Percentiles rank a stretch among this genome's conserved stretches.
These are phyloP conservation scores for Echiichthys vipera DNA, from an alignment of 2,797 vertebrate genomes.

Conservation along the genomic window DNA sequence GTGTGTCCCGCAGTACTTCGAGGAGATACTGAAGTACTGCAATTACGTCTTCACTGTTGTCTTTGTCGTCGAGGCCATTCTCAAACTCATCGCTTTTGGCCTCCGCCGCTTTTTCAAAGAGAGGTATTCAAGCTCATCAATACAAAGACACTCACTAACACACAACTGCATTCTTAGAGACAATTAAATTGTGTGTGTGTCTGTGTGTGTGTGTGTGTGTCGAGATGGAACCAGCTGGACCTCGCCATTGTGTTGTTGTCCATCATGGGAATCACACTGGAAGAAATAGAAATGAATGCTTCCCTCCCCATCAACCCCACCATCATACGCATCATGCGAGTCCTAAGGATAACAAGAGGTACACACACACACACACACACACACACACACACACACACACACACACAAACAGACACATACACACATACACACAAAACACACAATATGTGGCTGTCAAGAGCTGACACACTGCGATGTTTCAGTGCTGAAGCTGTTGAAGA, in stretches of 20 bases:
- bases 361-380: constrained; percentile 6
- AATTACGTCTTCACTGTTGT: constrained; percentile 97
- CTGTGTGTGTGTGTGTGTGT: constrained; percentile 31
- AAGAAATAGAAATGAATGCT: constrained; percentile 95
- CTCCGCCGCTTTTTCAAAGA: constrained; percentile 97
- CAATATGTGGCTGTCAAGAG: constrained; percentile 17
- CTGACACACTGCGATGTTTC: constrained; percentile 57
- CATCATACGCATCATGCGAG: constrained; percentile 97
- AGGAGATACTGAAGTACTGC: constrained; percentile 96
- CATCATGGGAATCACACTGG: constrained; percentile 95
- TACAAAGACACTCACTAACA: constrained; percentile 14
- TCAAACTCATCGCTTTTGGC: constrained; percentile 95
- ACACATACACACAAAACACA: background rate
- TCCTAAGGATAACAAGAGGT: constrained; percentile 95
- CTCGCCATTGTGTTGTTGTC: constrained; percentile 94
- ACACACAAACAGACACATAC: background rate
- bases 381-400: constrained; percentile 22
- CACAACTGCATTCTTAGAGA: background rate
- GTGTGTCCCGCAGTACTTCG: constrained; percentile 88
- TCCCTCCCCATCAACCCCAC: constrained; percentile 97
- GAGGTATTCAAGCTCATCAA: constrained; percentile 82
- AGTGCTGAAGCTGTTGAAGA: constrained; percentile 97
- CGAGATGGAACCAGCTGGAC: constrained; percentile 98
- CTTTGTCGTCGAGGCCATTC: constrained; percentile 91
- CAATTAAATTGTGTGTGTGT: constrained; percentile 11